Evolutionary conservation across 2,888 invertebrate genomes (phyloP), one percentile per base, ranked within the genome.

Genomic region (Synanthedon andrenaeformis): DNA sequence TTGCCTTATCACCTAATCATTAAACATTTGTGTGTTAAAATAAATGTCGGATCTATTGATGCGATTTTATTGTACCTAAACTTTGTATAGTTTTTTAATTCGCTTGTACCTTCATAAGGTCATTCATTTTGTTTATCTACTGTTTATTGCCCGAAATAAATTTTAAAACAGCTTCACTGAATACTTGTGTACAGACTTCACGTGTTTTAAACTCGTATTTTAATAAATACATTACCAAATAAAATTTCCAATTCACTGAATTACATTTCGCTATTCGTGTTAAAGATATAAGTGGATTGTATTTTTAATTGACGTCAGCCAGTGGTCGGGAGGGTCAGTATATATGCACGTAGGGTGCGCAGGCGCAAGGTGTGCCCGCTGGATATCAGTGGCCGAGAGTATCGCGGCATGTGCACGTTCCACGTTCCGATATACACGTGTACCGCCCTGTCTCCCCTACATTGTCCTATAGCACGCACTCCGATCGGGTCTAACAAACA

Each of bases 361-460:
- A 59, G 59, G 71, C 79, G 83, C 86, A 86, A 86, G 87, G 86
- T 86, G 87, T 84, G 78, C 72, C 65, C 77, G 3, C 35, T 35
- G 10, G 77, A 74, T 86, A 86, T 85, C 87, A 85, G 74, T 70
- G 85, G 83, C 67, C 64, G 59, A 62, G 49, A 13, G 58, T 35
- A 35, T 10, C 35, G 69, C 65, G 71, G 72, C 83, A 82, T 82
- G 85, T 82, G 82, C 74, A 76, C 79, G 85, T 80, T 23, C 23
- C 74, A 76, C 79, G 85, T 35, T 79, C 83, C 84, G 73, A 80
- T 69, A 35, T 10, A 78, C 81, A 79, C 73, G 72, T 75, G 73
- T 66, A 66, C 66, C 70, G 69, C 70, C 67, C 67, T 62, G 65
- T 67, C 62, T 23, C 63, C 62, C 58, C 58, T 61, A 64, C 65